Conservation (phyloP, 1,140 invertebrate genomes). For the Antheraea pernyi region DNA sequence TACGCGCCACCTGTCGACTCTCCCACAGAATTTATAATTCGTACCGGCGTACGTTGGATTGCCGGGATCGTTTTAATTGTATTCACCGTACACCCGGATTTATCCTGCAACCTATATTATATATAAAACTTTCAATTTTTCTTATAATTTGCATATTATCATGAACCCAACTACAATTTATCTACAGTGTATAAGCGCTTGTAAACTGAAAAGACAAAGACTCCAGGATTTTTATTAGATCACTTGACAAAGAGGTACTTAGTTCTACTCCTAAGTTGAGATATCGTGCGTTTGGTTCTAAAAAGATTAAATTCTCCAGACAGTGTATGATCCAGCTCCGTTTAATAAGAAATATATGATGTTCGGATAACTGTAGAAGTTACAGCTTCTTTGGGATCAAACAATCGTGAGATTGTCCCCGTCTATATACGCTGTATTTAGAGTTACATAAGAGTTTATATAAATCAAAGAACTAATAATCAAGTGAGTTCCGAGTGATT, state of each 20-base stretch:
- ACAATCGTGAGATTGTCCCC: neutral
- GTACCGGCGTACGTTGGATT: conserved; percentile 38
- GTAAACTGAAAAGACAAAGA: too few relatives aligned
- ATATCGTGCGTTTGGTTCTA: too few relatives aligned
- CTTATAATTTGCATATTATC: neutral
- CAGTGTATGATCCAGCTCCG: too few relatives aligned
- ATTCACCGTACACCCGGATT: conserved; percentile 61
- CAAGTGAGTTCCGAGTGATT: neutral
- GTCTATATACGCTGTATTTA: neutral
- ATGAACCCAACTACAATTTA: too few relatives aligned
- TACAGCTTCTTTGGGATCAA: neutral
- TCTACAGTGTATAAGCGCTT: too few relatives aligned
- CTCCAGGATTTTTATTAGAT: too few relatives aligned
- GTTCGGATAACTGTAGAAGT: too few relatives aligned
- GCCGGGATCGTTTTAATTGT: conserved; percentile 66
- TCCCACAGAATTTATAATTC: conserved; percentile 71
- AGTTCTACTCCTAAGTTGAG: too few relatives aligned
- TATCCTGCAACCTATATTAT: conserved; percentile 22
- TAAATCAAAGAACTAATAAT: neutral
- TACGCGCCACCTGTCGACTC: conserved; percentile 63
- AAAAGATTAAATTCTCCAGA: too few relatives aligned
- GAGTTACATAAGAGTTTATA: neutral
- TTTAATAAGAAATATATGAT: too few relatives aligned
- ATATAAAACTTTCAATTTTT: neutral
- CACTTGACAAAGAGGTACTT: too few relatives aligned